Evolutionary conservation across 2,113 vertebrate species (phyloP).

Genomic region (Gorilla gorilla): DNA sequence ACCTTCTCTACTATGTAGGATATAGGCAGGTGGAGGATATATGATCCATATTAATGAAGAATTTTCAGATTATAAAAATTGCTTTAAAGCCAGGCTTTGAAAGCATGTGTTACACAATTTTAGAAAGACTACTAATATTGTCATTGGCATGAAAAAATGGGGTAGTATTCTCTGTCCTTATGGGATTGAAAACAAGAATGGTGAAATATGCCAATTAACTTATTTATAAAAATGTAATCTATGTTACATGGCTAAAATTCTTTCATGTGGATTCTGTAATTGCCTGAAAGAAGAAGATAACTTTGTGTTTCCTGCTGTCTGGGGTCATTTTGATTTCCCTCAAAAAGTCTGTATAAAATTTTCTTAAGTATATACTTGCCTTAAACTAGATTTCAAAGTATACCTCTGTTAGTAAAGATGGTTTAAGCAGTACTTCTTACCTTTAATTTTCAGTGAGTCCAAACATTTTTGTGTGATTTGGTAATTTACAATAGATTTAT

Average conservation of each 20-base stretch:
- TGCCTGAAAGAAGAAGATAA: neutral
- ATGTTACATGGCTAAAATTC: neutral
- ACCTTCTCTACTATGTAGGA: neutral
- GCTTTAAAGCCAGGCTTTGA: neutral
- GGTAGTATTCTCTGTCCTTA: neutral
- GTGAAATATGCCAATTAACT: neutral
- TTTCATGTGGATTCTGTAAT: neutral
- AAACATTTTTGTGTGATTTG: neutral
- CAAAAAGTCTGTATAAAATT: neutral
- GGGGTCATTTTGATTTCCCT: neutral
- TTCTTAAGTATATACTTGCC: neutral
- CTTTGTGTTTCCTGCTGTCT: neutral
- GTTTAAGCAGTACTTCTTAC: neutral
- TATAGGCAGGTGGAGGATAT: neutral
- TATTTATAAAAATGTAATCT: neutral
- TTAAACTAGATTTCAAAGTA: neutral
- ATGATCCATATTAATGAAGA: neutral
- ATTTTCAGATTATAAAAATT: neutral
- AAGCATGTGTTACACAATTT: neutral
- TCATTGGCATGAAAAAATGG: neutral
- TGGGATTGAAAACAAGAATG: neutral
- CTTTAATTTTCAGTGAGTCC: neutral
- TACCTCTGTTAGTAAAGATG: neutral
- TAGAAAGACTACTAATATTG: neutral
- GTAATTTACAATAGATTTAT: neutral